These are phyloP conservation scores for Porites cylindrica DNA, from an alignment of 92 coral and sea anemone genomes.

Conservation along the genomic window DNA sequence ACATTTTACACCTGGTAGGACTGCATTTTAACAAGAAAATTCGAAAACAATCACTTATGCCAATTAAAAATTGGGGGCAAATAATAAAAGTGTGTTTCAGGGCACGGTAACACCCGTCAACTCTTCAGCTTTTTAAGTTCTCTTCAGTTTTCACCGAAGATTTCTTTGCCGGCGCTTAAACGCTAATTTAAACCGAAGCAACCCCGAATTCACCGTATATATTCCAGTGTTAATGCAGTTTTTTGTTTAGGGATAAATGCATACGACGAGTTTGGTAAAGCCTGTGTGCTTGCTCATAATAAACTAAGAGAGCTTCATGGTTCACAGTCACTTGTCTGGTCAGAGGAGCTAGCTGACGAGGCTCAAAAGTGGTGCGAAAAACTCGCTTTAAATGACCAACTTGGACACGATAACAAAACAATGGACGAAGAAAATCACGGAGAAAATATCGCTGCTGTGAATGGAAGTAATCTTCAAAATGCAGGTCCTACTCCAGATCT, in stretches of 20 bases:
- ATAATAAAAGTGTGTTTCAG: too few species aligned
- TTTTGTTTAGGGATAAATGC: conserved; percentile 34
- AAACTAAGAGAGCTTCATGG: conserved; percentile 74
- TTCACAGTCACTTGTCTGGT: conserved; percentile 77
- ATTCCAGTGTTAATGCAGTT: too few species aligned
- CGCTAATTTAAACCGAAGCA: too few species aligned
- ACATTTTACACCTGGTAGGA: too few species aligned
- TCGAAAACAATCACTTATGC: too few species aligned
- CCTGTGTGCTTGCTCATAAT: conserved; percentile 83
- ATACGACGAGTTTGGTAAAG: conserved; percentile 64
- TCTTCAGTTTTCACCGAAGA: too few species aligned
- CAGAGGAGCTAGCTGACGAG: conserved; percentile 72
- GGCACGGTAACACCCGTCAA: too few species aligned
- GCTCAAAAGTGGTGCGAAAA: conserved; percentile 86
- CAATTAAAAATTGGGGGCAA: too few species aligned
- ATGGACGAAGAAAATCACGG: conserved; percentile 71
- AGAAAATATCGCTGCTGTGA: conserved; percentile 88
- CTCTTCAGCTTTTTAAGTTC: too few species aligned
- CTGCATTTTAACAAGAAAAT: too few species aligned
- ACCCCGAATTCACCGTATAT: too few species aligned
- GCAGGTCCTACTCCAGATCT: conserved; percentile 37
- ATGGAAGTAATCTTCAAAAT: conserved; percentile 34
- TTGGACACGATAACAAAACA: conserved; percentile 74
- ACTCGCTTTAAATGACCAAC: conserved; percentile 63
- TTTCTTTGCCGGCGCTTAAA: too few species aligned